Conservation (phyloP, 2,797 vertebrate genomes). For the Botia almorhae region DNA sequence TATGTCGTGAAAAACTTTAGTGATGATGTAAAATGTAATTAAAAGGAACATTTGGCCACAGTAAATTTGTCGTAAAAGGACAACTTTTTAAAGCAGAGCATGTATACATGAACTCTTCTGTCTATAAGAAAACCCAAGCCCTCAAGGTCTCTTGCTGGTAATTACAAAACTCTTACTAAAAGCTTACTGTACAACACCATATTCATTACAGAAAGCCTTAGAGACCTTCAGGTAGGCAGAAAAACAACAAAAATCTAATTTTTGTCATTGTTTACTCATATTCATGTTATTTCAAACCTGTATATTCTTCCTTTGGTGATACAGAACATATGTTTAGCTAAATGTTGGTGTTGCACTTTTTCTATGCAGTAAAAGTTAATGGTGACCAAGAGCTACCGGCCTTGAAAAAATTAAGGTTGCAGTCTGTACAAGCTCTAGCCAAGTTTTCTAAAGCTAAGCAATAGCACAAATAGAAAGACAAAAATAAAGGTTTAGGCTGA, state of each 20-base stretch:
- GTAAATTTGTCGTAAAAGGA: constrained; percentile 44
- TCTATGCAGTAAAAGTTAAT: no score
- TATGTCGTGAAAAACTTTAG: constrained; percentile 48
- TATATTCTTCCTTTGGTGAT: no score
- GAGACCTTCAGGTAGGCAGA: constrained; percentile 38
- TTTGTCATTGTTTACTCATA: not conserved
- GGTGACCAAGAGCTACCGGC: no score
- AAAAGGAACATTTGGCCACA: constrained; percentile 38
- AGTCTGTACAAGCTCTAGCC: not conserved
- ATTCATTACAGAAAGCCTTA: constrained; percentile 17
- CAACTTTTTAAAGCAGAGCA: constrained; percentile 27
- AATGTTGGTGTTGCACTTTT: no score
- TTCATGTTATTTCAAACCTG: no score
- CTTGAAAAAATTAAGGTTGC: no score
- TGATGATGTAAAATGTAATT: constrained; percentile 50
- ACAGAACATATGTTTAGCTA: no score
- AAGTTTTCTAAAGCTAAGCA: not conserved
- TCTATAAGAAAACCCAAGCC: constrained; percentile 7
- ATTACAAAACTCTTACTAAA: constrained; percentile 50
- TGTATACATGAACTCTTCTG: constrained; percentile 29
- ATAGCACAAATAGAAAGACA: not conserved
- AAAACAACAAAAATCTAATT: not conserved
- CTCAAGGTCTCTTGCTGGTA: constrained; percentile 31
- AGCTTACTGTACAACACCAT: constrained; percentile 18
- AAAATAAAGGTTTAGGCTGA: not conserved